Conservation (phyloP, 1,140 invertebrate genomes). For the Drosophila sp. region DNA sequence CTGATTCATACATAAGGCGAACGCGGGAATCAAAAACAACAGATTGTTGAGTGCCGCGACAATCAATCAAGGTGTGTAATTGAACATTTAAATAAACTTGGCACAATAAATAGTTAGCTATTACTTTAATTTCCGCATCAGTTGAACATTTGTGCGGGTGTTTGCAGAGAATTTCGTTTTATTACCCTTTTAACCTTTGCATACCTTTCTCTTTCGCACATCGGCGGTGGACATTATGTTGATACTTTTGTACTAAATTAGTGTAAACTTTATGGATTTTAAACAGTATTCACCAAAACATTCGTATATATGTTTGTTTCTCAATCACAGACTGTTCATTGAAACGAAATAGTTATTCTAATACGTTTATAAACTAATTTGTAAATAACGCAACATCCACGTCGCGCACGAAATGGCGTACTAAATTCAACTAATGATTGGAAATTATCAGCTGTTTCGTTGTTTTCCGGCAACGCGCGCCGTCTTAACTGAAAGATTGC, state of each 20-base stretch:
- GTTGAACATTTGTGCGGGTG: constrained; percentile 17
- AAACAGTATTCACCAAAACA: constrained; percentile 30
- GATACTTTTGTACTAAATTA: constrained; percentile 45
- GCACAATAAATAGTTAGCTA: constrained; percentile 39
- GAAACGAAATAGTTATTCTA: neutral
- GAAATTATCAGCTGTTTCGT: constrained; percentile 28
- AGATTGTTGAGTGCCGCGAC: neutral
- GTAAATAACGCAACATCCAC: constrained; percentile 18
- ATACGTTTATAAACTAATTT: constrained; percentile 2
- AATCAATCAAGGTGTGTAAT: constrained; percentile 16
- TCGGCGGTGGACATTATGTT: constrained; percentile 62
- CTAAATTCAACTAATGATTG: constrained; percentile 37
- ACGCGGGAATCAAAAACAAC: constrained; percentile 1
- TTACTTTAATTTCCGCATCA: constrained; percentile 55
- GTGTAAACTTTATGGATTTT: constrained; percentile 49
- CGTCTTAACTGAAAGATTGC: too few species aligned
- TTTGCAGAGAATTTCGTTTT: constrained; percentile 9
- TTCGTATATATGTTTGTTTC: constrained; percentile 16
- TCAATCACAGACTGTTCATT: constrained; percentile 28
- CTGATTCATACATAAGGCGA: neutral
- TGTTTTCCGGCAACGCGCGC: too few species aligned
- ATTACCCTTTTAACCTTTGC: constrained; percentile 54
- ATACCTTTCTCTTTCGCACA: constrained; percentile 74
- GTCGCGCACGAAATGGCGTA: constrained; percentile 42
- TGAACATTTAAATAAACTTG: constrained; percentile 43